A percentile compares a stretch with the other conserved stretches of the same genome.
phyloP scores from a whole-genome alignment of 2,888 invertebrate species.

The Osedax fenrisi region DNA sequence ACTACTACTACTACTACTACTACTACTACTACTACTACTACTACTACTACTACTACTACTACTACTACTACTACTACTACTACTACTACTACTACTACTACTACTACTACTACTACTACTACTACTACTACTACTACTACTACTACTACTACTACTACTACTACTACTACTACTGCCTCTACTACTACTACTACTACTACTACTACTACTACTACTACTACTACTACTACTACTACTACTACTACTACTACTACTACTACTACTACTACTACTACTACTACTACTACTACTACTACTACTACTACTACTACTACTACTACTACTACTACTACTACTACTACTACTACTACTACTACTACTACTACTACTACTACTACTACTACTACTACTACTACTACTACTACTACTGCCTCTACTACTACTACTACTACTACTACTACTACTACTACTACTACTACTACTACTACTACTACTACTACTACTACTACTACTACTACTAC shows the following conservation, averaged over 20 bases:
- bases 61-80: constrained; percentile 24
- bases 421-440: too few species aligned
- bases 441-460: not conserved
- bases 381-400: not conserved
- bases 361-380: not conserved
- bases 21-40: constrained; percentile 25
- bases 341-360: not conserved
- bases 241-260: constrained; percentile 10
- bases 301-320: not conserved
- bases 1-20: constrained; percentile 20
- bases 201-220: not conserved
- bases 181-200: constrained; percentile 6
- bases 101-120: constrained; percentile 24
- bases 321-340: not conserved
- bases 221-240: not conserved
- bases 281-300: not conserved
- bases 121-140: constrained; percentile 22
- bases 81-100: constrained; percentile 25
- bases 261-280: not conserved
- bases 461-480: not conserved
- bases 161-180: too few species aligned
- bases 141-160: not conserved
- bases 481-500: not conserved
- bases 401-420: too few species aligned
- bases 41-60: constrained; percentile 25